Evolutionary conservation across 2,888 invertebrate genomes (phyloP).

Genomic region (Oscheius sp.): DNA sequence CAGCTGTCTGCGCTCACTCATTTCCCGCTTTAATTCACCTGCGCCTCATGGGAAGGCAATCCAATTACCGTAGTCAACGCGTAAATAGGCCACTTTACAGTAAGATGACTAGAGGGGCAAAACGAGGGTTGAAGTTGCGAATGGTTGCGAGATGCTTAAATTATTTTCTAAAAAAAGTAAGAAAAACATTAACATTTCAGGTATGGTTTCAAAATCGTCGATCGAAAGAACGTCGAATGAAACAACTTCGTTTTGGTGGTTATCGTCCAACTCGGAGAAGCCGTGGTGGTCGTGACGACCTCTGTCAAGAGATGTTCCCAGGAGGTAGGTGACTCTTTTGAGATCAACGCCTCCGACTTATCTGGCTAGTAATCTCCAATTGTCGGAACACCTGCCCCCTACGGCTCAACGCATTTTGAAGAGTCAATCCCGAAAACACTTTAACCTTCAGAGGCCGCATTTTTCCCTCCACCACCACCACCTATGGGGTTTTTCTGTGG

Average conservation of each 20-base stretch:
- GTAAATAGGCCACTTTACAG: slow-evolving; percentile 26
- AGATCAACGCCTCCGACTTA: slow-evolving; percentile 14
- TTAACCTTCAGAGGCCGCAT: slow-evolving; percentile 19
- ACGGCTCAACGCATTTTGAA: neutral
- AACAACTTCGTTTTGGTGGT: slow-evolving; percentile 82
- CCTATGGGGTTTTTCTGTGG: slow-evolving; percentile 45
- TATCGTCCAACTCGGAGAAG: slow-evolving; percentile 59
- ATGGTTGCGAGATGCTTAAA: too few species aligned
- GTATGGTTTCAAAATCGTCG: slow-evolving; percentile 99
- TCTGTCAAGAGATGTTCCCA: slow-evolving; percentile 49
- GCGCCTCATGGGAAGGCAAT: slow-evolving; percentile 39
- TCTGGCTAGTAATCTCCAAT: slow-evolving; percentile 17
- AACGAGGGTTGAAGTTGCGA: slow-evolving; percentile 6
- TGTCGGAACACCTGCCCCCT: slow-evolving; percentile 21
- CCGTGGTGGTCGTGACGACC: slow-evolving; percentile 51
- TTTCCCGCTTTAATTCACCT: slow-evolving; percentile 54
- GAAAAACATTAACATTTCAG: slow-evolving; percentile 75
- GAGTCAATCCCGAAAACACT: neutral
- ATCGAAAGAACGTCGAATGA: slow-evolving; percentile 94
- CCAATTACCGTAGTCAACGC: slow-evolving; percentile 53
- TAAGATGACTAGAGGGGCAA: slow-evolving; percentile 6
- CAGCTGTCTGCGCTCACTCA: slow-evolving; percentile 31
- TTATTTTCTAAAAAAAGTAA: neutral
- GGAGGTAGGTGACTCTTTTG: slow-evolving; percentile 6
- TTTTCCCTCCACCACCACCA: slow-evolving; percentile 20